Base-by-base conservation (phyloP, 2,888 invertebrate genomes). In the Linnaemya vulpina region DNA sequence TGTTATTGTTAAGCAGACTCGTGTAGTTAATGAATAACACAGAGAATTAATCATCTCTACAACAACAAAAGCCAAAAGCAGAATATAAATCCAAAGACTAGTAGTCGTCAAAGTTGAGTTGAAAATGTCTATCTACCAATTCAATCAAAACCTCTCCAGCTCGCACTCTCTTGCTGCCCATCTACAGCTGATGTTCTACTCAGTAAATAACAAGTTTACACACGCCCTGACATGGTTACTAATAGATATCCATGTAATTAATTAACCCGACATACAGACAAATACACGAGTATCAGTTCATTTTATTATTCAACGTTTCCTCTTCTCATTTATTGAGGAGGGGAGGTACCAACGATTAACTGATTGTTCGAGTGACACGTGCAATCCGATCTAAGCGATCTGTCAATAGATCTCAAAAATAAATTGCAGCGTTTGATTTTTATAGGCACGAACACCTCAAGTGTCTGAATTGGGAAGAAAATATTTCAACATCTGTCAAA, bases 391-490 rank as follows among this genome's bases (percentile, higher is more conserved):
- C 30, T 11, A 53, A 40, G n/a, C 1, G 8, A 20, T 68, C 68
- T 38, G 43, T 25, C 67, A 68, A 60, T 38, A 38, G 46, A 68
- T 60, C 40, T 51, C 40, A 60, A 60, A 68, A 68, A 68, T 68
- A 60, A 68, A 49, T 60, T n/a, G 35, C 20, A 38, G 25, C 38
- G 9, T 11, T 30, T 35, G 1, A 67, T 67, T 65, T 7, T 53
- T n/a, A 46, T 46, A 46, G n/a, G 10, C 58, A 73, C 40, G 73
- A 80, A 80, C 73, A 73, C 65, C 65, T 73, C 49, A 38, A 58
- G 73, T 80, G 73, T 80, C 30, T 49, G 38, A 67, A 73, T 35
- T 63, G 38, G 46, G 46, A 40, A 25, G 51, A 55, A 15, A 67
- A 65, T 46, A 30, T 38, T 53, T 35, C 4, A 67, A 65, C 79